Percentiles rank a stretch among this genome's conserved stretches.
These are phyloP conservation scores for Petaurus breviceps DNA, from an alignment of 2,113 vertebrate genomes.

Conservation along the genomic window DNA sequence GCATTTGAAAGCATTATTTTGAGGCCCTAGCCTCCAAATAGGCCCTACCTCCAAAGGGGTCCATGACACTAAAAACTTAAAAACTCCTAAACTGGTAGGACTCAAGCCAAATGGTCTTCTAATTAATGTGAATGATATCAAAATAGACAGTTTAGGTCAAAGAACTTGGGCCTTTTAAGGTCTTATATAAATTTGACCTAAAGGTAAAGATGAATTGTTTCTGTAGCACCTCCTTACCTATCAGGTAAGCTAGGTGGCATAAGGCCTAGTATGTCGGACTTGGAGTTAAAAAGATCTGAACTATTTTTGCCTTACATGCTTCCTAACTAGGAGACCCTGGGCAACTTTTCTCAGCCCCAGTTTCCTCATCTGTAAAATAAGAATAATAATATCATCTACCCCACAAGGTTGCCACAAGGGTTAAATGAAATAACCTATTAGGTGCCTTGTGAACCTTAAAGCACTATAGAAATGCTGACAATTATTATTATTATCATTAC, in stretches of 20 bases:
- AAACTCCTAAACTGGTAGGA: background rate
- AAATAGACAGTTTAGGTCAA: background rate
- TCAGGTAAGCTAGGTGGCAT: background rate
- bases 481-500: background rate
- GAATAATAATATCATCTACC: background rate
- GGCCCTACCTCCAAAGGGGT: background rate
- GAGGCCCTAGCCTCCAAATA: too few species aligned
- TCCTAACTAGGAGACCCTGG: background rate
- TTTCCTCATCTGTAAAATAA: background rate
- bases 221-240: background rate
- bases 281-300: background rate
- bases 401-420: background rate
- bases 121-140: conserved; percentile 21
- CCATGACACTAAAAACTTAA: background rate
- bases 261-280: background rate
- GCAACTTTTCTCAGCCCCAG: background rate
- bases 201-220: background rate
- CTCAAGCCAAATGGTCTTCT: conserved; percentile 44
- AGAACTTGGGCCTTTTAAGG: conserved; percentile 12
- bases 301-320: background rate
- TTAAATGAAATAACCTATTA: background rate
- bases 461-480: background rate
- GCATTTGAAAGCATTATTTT: background rate
- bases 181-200: background rate
- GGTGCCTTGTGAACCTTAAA: background rate